Evolutionary conservation across 1,140 invertebrate species (phyloP).

Genomic region (Armadillidium nasatum): DNA sequence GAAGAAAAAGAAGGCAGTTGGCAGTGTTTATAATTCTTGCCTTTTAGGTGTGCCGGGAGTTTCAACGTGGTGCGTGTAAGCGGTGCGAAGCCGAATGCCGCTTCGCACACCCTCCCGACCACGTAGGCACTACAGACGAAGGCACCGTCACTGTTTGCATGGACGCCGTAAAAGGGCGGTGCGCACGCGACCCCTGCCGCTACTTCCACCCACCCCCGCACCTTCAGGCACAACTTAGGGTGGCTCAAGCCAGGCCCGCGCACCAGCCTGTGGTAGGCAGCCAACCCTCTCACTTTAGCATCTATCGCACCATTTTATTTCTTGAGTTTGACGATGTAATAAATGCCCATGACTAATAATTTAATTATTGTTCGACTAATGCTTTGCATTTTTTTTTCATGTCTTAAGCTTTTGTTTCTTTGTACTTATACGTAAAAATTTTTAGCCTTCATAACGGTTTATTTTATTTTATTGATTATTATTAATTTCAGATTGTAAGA

Average conservation of each 20-base stretch:
- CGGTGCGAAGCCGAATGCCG: slow-evolving; percentile 92
- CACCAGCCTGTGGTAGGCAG: slow-evolving; percentile 66
- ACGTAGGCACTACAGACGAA: slow-evolving; percentile 80
- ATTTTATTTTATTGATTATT: no score
- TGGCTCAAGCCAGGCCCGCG: slow-evolving; percentile 77
- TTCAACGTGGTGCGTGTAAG: slow-evolving; percentile 94
- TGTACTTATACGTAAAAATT: no score
- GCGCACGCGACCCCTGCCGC: slow-evolving; percentile 91
- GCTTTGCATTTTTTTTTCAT: no score
- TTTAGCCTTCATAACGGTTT: no score
- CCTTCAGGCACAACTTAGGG: slow-evolving; percentile 98
- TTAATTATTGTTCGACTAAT: no score
- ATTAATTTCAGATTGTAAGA: no score
- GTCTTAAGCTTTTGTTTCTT: no score
- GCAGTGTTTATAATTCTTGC: slow-evolving; percentile 25
- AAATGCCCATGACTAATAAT: no score
- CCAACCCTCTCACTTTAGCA: slow-evolving; percentile 47
- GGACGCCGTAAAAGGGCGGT: slow-evolving; percentile 95
- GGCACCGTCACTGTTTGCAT: slow-evolving; percentile 97
- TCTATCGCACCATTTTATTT: neutral
- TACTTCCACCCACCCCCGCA: slow-evolving; percentile 96
- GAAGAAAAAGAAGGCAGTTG: no score
- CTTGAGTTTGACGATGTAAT: no score
- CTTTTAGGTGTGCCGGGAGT: slow-evolving; percentile 94
- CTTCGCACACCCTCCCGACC: slow-evolving; percentile 93